Conservation (phyloP, 1,140 invertebrate genomes). For the Apis cerana region DNA sequence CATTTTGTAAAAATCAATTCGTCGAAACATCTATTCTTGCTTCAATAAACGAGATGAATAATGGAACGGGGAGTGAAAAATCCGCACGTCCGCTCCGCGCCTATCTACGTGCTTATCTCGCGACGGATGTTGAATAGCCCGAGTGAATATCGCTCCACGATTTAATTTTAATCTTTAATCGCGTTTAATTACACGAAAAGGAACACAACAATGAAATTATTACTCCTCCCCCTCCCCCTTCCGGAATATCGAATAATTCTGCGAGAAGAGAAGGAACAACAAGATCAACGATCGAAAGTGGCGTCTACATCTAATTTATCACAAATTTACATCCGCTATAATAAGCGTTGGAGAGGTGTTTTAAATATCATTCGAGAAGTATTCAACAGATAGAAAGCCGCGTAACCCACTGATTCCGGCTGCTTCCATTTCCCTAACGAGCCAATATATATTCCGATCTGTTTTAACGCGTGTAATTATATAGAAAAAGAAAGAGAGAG, state of each 20-base stretch:
- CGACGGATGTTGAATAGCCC: not conserved
- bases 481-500: too few relatives aligned
- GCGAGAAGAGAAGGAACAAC: too few relatives aligned
- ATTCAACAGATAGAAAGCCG: not conserved
- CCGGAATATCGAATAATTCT: too few relatives aligned
- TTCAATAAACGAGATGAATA: not conserved
- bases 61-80: not conserved
- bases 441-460: not conserved
- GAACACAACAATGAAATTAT: too few relatives aligned
- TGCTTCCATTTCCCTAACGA: slow-evolving; percentile 16
- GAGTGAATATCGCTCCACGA: too few relatives aligned
- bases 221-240: too few relatives aligned
- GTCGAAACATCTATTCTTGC: too few relatives aligned
- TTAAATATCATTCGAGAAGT: not conserved
- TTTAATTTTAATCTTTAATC: not conserved
- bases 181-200: too few relatives aligned
- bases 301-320: too few relatives aligned
- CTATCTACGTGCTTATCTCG: not conserved
- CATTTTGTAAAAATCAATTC: not conserved
- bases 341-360: not conserved
- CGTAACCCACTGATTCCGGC: not conserved
- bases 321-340: too few relatives aligned
- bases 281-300: too few relatives aligned
- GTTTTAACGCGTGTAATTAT: slow-evolving; percentile 22
- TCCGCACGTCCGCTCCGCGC: not conserved